These are phyloP conservation scores for Mustela lutreola DNA, from an alignment of 2,113 vertebrate species.

Conservation along the genomic window DNA sequence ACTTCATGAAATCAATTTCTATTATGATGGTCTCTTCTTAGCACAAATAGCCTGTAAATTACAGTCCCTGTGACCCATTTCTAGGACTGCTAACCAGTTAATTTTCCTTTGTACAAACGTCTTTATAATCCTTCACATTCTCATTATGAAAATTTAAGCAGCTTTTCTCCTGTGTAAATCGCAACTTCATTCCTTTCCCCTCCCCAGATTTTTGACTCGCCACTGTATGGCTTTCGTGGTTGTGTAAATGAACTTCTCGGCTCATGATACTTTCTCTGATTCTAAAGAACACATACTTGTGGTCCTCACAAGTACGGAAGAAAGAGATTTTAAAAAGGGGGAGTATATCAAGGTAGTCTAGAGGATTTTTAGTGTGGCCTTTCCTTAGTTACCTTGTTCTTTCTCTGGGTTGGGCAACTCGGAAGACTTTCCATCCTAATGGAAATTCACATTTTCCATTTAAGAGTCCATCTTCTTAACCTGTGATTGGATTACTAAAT, in stretches of 20 bases:
- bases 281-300: background rate
- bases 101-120: background rate
- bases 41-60: background rate
- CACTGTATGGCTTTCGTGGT: background rate
- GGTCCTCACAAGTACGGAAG: background rate
- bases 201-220: background rate
- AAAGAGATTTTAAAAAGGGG: background rate
- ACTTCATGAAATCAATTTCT: background rate
- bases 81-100: background rate
- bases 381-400: constrained; percentile 17
- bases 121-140: background rate
- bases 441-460: constrained; percentile 3
- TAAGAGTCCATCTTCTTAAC: background rate
- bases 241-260: background rate
- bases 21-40: background rate
- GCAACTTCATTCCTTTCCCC: background rate
- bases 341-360: background rate
- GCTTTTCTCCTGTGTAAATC: background rate
- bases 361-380: background rate
- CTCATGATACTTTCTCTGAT: constrained; percentile 21
- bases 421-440: background rate
- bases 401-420: background rate
- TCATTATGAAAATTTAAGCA: background rate
- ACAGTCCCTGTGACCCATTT: background rate
- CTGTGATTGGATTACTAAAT: background rate